phyloP scores from a whole-genome alignment of 2,888 invertebrate species.

The Cybosia mesomella region DNA sequence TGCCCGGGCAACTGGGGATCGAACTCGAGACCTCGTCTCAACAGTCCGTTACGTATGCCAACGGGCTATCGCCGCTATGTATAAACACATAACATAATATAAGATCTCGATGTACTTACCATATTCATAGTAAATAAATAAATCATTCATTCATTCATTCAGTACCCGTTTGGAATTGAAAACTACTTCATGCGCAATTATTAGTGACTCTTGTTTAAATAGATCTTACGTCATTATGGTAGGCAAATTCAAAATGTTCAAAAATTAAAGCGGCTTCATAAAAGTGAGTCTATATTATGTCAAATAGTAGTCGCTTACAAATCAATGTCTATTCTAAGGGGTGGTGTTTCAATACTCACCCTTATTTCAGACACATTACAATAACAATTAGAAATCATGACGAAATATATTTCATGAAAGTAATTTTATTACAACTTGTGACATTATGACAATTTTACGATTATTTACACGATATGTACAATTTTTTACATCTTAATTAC shows the following conservation, averaged over 20 bases:
- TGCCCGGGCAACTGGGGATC: too few relatives aligned
- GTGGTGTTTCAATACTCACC: not conserved
- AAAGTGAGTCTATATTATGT: conserved; percentile 27
- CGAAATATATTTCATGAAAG: conserved; percentile 59
- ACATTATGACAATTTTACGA: conserved; percentile 76
- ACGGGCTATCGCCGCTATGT: too few relatives aligned
- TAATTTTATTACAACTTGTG: conserved; percentile 78
- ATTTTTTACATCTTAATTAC: conserved; percentile 72
- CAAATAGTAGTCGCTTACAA: not conserved
- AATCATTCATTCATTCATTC: too few relatives aligned
- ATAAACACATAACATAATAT: too few relatives aligned
- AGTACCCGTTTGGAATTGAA: too few relatives aligned
- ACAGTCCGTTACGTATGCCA: too few relatives aligned
- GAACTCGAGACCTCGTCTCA: too few relatives aligned
- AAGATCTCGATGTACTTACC: too few relatives aligned
- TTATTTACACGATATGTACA: conserved; percentile 87
- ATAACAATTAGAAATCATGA: conserved; percentile 26
- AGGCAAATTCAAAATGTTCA: conserved; percentile 16
- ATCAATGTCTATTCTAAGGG: conserved; percentile 19
- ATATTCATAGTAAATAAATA: too few relatives aligned
- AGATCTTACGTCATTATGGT: not conserved
- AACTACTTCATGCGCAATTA: too few relatives aligned
- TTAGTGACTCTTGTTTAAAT: too few relatives aligned
- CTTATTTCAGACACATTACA: conserved; percentile 5
- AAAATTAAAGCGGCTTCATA: conserved; percentile 24